Conservation (phyloP, 2,113 vertebrate species). For the Penelope pileata region DNA sequence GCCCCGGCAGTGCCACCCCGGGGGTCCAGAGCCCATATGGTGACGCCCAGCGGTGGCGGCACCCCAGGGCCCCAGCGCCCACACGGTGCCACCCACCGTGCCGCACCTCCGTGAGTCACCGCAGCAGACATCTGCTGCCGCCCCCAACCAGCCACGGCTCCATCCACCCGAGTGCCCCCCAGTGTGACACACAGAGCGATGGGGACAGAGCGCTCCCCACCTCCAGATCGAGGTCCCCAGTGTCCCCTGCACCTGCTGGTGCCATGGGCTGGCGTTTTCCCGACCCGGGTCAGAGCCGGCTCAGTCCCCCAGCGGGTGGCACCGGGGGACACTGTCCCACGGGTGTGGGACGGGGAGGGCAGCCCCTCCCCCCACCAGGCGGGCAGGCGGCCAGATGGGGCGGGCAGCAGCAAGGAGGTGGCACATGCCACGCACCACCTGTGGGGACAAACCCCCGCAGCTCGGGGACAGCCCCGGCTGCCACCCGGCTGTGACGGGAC, state of each 20-base stretch:
- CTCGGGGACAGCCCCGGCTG: neutral
- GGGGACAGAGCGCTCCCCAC: neutral
- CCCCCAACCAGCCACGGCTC: fast-evolving
- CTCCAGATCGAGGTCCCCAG: neutral
- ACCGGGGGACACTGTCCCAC: no score
- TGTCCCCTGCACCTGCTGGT: no score
- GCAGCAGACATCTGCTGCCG: neutral
- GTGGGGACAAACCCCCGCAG: neutral
- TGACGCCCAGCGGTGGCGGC: neutral
- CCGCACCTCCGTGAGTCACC: neutral
- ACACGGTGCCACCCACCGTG: neutral
- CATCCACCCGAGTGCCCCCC: neutral
- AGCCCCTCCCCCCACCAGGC: no score
- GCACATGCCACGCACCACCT: neutral
- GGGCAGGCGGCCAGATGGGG: no score
- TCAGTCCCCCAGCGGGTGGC: no score
- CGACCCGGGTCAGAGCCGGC: no score
- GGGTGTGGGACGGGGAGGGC: no score
- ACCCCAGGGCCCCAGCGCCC: neutral
- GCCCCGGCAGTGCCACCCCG: neutral
- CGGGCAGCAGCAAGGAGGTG: neutral
- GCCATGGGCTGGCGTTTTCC: no score
- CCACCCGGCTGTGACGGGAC: neutral
- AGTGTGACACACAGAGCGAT: fast-evolving
- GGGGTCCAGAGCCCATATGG: no score